Percentiles rank a stretch among this genome's conserved stretches.
Evolutionary conservation across 1,140 invertebrate genomes (phyloP).

Genomic region (Thalassaphorura encarpata): DNA sequence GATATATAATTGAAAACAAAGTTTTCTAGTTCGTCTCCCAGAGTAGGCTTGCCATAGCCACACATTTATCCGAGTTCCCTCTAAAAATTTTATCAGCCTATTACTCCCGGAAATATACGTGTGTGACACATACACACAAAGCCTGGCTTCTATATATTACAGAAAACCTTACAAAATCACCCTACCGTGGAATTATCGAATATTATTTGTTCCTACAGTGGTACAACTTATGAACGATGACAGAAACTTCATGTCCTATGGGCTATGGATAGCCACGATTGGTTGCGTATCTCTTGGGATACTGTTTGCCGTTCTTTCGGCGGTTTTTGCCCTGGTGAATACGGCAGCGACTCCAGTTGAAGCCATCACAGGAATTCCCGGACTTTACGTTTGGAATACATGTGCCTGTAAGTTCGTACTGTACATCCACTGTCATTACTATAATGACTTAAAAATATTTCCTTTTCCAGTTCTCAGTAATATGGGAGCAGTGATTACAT

Average conservation of each 20-base stretch:
- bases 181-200: no score
- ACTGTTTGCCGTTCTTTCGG: conserved; percentile 53
- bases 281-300: conserved; percentile 52
- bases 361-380: conserved; percentile 60
- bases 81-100: no score
- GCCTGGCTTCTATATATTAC: no score
- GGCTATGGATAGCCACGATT: conserved; percentile 60
- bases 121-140: no score
- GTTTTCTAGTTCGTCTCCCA: no score
- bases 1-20: no score
- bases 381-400: conserved; percentile 66
- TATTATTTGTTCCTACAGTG: conserved; percentile 41
- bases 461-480: conserved; percentile 55
- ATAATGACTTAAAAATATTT: conserved; percentile 39
- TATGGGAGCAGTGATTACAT: conserved; percentile 55
- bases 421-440: conserved; percentile 29
- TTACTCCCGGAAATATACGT: no score
- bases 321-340: conserved; percentile 66
- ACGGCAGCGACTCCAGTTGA: conserved; percentile 58
- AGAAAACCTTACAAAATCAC: no score
- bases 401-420: conserved; percentile 52
- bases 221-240: conserved; percentile 50
- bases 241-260: conserved; percentile 55
- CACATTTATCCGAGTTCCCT: no score
- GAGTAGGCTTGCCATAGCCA: no score